These are phyloP conservation scores for Acronicta psi DNA, from an alignment of 2,888 invertebrate genomes.

Conservation along the genomic window DNA sequence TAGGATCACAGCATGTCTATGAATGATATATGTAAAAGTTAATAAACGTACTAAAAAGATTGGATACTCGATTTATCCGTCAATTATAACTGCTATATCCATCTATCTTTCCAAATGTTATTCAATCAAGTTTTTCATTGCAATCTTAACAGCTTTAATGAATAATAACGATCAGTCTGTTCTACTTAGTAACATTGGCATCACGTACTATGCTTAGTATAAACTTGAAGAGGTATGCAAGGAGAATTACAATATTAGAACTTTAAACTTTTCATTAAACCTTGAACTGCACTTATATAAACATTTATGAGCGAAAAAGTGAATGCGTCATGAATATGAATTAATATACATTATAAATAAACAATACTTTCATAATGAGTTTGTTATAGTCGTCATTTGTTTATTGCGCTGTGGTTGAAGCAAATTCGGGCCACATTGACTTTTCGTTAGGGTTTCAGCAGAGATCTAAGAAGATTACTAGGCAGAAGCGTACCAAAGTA, in stretches of 20 bases:
- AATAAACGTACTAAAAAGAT: too few species aligned
- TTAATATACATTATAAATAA: not conserved
- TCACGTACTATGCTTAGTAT: conserved; percentile 56
- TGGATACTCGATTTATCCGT: not conserved
- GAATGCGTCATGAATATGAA: conserved; percentile 12
- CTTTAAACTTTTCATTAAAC: conserved; percentile 41
- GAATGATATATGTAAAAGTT: too few species aligned
- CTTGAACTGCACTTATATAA: conserved; percentile 43
- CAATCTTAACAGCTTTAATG: not conserved
- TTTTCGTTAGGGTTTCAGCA: too few species aligned
- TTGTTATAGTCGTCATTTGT: too few species aligned
- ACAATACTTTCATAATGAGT: not conserved
- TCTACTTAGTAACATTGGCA: conserved; percentile 36
- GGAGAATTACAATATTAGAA: conserved; percentile 49
- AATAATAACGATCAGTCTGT: conserved; percentile 30
- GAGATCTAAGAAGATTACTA: too few species aligned
- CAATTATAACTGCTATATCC: not conserved
- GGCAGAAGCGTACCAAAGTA: too few species aligned
- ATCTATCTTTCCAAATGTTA: not conserved
- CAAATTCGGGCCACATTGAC: too few species aligned
- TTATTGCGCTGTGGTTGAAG: too few species aligned
- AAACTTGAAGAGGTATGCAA: conserved; percentile 49
- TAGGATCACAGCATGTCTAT: too few species aligned
- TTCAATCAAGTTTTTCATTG: not conserved
- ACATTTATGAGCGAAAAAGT: conserved; percentile 33